Evolutionary conservation across 2,797 vertebrate species (phyloP).

Genomic region (Xiphophorus birchmanni): DNA sequence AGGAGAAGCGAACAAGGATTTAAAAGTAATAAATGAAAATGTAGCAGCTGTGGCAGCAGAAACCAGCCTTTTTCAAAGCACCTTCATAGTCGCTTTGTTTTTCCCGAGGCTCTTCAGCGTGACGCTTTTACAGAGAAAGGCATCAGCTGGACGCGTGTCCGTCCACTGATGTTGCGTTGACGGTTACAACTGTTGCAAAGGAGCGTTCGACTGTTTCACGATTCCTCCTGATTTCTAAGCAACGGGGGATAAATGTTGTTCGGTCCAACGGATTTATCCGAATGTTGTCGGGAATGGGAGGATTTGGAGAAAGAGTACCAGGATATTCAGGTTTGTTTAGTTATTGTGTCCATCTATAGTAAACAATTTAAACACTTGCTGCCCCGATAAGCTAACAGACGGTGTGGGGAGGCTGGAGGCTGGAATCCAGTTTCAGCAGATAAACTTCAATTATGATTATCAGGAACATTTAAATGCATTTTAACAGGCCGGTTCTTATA

Average conservation of each 20-base stretch:
- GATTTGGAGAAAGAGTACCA: constrained; percentile 90
- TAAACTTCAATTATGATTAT: background rate
- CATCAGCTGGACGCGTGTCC: background rate
- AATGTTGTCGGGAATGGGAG: constrained; percentile 91
- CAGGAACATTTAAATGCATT: background rate
- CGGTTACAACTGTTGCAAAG: constrained; percentile 44
- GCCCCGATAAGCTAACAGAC: constrained; percentile 1
- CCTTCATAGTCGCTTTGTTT: background rate
- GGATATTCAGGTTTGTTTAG: constrained; percentile 85
- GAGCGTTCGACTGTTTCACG: constrained; percentile 10
- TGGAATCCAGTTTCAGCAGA: constrained; percentile 8
- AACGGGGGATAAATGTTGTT: constrained; percentile 66
- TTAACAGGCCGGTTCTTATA: background rate
- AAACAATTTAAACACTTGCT: background rate
- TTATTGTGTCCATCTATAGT: fast-evolving
- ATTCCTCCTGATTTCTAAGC: background rate
- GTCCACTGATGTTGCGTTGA: fast-evolving
- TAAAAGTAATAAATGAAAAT: background rate
- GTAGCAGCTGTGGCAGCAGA: background rate
- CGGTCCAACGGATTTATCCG: constrained; percentile 64
- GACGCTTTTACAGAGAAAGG: constrained; percentile 48
- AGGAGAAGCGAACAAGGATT: too few species aligned
- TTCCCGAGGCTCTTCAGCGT: background rate
- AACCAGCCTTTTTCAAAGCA: background rate
- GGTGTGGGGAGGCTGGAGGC: background rate